These are phyloP conservation scores for Sesia bembeciformis DNA, from an alignment of 2,888 invertebrate genomes.

Conservation along the genomic window DNA sequence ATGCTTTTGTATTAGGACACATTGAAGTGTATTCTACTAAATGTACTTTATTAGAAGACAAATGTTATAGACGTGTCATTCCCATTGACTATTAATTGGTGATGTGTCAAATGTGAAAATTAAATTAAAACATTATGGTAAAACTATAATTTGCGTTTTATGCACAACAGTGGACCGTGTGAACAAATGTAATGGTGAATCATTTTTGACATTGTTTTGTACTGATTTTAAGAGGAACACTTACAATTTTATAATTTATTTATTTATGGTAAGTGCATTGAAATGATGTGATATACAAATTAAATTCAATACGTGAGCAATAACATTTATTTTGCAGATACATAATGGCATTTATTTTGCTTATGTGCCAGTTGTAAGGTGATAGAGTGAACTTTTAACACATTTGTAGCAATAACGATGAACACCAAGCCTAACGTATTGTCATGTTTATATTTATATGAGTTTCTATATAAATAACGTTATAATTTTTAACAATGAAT, in stretches of 20 bases:
- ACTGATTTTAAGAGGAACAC: constrained; percentile 53
- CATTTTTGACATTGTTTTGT: constrained; percentile 66
- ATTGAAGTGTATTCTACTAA: constrained; percentile 44
- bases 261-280: constrained; percentile 65
- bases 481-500: constrained; percentile 59
- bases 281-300: constrained; percentile 61
- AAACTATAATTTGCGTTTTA: constrained; percentile 60
- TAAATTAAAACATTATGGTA: constrained; percentile 46
- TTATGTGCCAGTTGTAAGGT: constrained; percentile 28
- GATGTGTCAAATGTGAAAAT: constrained; percentile 58
- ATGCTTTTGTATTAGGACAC: constrained; percentile 45
- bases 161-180: constrained; percentile 67
- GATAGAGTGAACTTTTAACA: constrained; percentile 31
- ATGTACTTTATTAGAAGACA: constrained; percentile 66
- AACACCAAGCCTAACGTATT: constrained; percentile 44
- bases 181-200: constrained; percentile 64
- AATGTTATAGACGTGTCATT: constrained; percentile 51
- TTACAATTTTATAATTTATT: constrained; percentile 72
- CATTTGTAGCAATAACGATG: constrained; percentile 12
- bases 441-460: constrained; percentile 54
- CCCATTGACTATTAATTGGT: constrained; percentile 58
- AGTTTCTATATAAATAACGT: constrained; percentile 55
- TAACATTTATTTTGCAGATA: constrained; percentile 39
- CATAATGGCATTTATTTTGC: constrained; percentile 44
- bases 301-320: constrained; percentile 44